phyloP scores from a whole-genome alignment of 1,140 invertebrate species.

The Ladona fulva region DNA sequence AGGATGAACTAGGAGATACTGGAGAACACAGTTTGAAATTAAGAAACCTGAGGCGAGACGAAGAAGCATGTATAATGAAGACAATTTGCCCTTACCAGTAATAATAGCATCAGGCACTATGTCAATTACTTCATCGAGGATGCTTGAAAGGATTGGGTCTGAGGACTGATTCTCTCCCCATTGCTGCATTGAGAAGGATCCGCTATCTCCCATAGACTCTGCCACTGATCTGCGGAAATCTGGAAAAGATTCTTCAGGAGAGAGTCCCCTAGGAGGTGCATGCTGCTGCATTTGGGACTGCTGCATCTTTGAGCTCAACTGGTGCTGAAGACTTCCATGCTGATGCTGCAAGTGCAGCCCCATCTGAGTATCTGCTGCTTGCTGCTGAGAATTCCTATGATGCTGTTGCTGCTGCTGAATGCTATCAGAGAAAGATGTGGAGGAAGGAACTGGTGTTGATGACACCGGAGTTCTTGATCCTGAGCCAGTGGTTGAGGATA shows the following conservation, averaged over 20 bases:
- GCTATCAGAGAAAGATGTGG: neutral
- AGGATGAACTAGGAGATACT: too few species aligned
- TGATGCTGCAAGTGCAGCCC: constrained; percentile 30
- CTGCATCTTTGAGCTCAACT: constrained; percentile 20
- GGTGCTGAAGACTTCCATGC: constrained; percentile 33
- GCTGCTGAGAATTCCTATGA: constrained; percentile 17
- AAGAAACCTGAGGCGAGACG: too few species aligned
- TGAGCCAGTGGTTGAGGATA: too few species aligned
- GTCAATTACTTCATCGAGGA: constrained; percentile 76
- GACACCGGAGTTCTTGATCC: neutral
- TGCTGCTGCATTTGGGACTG: constrained; percentile 29
- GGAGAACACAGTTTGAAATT: too few species aligned
- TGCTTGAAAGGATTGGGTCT: constrained; percentile 66
- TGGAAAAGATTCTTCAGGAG: neutral
- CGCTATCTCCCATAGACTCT: constrained; percentile 27
- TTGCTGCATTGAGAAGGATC: constrained; percentile 30
- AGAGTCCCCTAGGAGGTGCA: constrained; percentile 4
- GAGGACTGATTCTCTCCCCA: constrained; percentile 40
- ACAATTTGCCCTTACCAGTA: constrained; percentile 31
- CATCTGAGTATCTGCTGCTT: neutral
- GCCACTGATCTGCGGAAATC: neutral
- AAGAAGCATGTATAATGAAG: too few species aligned
- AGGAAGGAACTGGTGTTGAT: neutral
- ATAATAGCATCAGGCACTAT: constrained; percentile 51
- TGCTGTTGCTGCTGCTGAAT: constrained; percentile 18